Base-by-base conservation (phyloP, 2,888 invertebrate species). In the Archips crataeganus region DNA sequence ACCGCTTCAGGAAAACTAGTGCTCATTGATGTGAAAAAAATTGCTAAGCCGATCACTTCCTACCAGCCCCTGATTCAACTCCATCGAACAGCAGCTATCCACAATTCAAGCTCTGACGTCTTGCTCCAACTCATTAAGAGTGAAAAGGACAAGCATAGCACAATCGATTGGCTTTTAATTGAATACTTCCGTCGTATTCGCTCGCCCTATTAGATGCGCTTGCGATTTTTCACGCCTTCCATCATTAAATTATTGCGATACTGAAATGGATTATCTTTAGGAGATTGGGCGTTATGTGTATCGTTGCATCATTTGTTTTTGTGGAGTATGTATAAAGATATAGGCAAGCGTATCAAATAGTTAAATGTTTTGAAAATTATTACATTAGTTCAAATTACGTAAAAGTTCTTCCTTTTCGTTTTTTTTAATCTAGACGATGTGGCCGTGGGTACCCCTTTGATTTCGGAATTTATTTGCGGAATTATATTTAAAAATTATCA, bases 1-100 rank as follows among this genome's bases (percentile, higher is more conserved):
- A 65, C 84, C 78, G 77, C 79, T 77, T 75, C 81, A 82, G 87
- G 87, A 84, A 87, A 79, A 65, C 74, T 72, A 89, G 85, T 88
- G 88, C 64, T 78, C 84, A 84, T 80, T 86, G 80, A 81, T 79
- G 80, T 85, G 85, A 78, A 83, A 84, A 84, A 77, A 76, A 72
- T 87, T 91, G 88, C 86, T 87, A 87, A 80, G 82, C 81, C 77
- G 45, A 34, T 77, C 81, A 83, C 86, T 91, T 91, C 91, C 90
- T 89, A 81, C 72, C 74, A 67, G 65, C 81, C 79, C 79, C 87
- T 90, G 86, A 87, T 88, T 79, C 63, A 63, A 47, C 36, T 15
- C 32, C 63, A 36, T 10, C 32, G 49, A 23, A 60, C 45, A 54
- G 62, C 60, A 61, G 49, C 64, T 69, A 63, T 73, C 63, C 54